These are phyloP conservation scores for Enhydra lutris DNA, from an alignment of 2,113 vertebrate species.

Conservation along the genomic window DNA sequence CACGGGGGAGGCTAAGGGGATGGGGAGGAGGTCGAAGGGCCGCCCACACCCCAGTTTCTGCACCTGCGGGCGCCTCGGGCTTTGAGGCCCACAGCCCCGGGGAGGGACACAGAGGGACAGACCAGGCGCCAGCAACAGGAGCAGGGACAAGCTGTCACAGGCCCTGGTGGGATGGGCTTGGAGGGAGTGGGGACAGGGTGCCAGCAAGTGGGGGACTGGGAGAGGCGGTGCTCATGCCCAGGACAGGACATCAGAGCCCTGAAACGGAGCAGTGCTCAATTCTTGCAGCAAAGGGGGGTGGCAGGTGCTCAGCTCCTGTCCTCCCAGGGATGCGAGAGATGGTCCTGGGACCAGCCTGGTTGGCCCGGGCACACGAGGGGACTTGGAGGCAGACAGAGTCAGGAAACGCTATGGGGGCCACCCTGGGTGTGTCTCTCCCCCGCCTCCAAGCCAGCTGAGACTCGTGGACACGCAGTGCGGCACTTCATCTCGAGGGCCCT, in stretches of 20 bases:
- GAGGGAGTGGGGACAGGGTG: not conserved
- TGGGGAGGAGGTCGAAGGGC: accelerated
- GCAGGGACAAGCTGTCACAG: not conserved
- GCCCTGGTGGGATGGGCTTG: not conserved
- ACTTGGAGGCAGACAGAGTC: not conserved
- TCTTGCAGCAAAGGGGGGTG: no score
- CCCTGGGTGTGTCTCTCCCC: not conserved
- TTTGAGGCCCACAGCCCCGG: not conserved
- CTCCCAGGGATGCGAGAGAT: accelerated
- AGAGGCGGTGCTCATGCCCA: accelerated
- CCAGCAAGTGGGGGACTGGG: not conserved
- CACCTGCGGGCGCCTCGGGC: not conserved
- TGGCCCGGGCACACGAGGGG: not conserved
- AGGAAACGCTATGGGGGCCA: not conserved
- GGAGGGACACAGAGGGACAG: not conserved
- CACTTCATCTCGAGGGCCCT: accelerated
- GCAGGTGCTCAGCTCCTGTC: not conserved
- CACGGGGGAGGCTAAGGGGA: not conserved
- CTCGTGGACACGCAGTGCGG: accelerated
- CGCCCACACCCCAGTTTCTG: not conserved
- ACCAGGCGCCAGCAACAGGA: not conserved
- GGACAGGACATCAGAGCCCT: not conserved
- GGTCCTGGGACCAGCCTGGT: not conserved
- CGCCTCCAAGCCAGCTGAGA: not conserved
- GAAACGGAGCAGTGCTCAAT: not conserved